A percentile compares a stretch with the other conserved stretches of the same genome.
phyloP scores from a whole-genome alignment of 2,797 vertebrate genomes.

The Molothrus aeneus region DNA sequence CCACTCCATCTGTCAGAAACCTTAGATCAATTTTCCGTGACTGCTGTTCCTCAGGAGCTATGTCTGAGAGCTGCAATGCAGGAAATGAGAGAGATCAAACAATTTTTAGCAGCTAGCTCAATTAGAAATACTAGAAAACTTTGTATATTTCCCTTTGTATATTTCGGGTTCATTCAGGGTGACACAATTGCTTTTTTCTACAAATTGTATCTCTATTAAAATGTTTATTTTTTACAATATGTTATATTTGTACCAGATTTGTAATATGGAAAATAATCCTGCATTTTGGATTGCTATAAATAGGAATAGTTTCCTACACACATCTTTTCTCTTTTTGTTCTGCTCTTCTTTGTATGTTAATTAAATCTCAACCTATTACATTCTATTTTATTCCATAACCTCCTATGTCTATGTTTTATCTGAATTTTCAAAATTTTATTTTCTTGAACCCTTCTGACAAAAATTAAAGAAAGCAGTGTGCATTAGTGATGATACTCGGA shows the following conservation, averaged over 20 bases:
- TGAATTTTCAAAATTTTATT: not conserved
- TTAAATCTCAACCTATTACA: not conserved
- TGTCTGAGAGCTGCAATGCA: not conserved
- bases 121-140: not conserved
- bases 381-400: not conserved
- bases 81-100: not conserved
- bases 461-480: not conserved
- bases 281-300: not conserved
- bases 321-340: not conserved
- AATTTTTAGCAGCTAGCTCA: not conserved
- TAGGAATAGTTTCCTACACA: not conserved
- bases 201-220: not conserved
- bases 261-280: not conserved
- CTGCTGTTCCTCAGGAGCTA: not conserved
- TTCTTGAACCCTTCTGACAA: not conserved
- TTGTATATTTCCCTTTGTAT: not conserved
- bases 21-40: not conserved
- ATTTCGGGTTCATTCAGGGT: not conserved
- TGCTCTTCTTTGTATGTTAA: not conserved
- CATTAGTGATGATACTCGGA: not conserved
- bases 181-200: not conserved
- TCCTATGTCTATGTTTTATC: not conserved
- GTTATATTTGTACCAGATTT: not conserved
- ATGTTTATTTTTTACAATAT: not conserved
- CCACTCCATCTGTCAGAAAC: not conserved